Conservation (phyloP, 2,113 vertebrate genomes). For the Peromyscus leucopus region DNA sequence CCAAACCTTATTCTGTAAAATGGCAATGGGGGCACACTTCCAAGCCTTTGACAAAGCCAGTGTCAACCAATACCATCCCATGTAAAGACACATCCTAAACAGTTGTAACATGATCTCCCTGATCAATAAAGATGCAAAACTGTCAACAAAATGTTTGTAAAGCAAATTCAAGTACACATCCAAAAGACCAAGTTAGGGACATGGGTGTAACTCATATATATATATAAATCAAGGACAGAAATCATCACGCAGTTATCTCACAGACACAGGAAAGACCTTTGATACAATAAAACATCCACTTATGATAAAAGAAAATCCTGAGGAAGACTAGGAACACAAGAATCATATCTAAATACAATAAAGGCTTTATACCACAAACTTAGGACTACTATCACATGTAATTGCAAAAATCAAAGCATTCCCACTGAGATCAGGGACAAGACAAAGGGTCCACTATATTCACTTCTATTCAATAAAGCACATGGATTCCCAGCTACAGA, state of each 20-base stretch:
- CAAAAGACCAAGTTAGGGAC: neutral
- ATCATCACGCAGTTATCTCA: neutral
- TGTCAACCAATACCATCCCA: neutral
- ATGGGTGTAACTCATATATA: neutral
- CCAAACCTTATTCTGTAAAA: neutral
- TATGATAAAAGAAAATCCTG: neutral
- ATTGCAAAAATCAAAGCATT: too few relatives aligned
- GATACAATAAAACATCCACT: neutral
- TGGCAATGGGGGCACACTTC: neutral
- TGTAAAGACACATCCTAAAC: neutral
- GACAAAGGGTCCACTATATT: too few relatives aligned
- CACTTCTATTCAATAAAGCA: too few relatives aligned
- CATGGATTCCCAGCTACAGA: too few relatives aligned
- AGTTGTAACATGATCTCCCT: neutral
- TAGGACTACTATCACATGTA: too few relatives aligned
- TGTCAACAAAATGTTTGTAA: too few relatives aligned
- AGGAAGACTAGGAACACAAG: neutral
- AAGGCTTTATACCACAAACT: neutral
- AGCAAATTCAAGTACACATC: neutral
- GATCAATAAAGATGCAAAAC: neutral
- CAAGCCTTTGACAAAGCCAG: neutral
- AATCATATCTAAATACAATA: neutral
- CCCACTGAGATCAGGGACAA: too few relatives aligned
- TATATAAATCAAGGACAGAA: too few relatives aligned
- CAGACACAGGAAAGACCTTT: neutral